Evolutionary conservation across 2,113 vertebrate species (phyloP), one percentile per base, ranked within the genome.

Genomic region (Heterocephalus glaber): DNA sequence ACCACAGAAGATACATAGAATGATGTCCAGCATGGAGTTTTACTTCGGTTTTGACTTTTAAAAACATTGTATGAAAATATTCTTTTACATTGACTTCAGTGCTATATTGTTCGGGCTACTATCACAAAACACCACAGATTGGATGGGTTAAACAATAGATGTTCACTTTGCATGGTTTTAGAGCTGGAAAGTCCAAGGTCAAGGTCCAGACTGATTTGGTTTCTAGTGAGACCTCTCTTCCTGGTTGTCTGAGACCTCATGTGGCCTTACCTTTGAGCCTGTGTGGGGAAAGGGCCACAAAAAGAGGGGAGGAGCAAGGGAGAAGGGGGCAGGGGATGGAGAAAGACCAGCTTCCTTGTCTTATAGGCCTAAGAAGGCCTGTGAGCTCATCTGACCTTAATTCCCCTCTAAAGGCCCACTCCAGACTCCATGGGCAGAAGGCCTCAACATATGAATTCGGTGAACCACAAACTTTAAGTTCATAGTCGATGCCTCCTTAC

Each of bases 11-110:
- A 90, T 28, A 89, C 13, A 56, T 3, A 44, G 35, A 54, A 35
- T 80, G 92, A 72, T 19, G 10, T 83, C 86, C 1, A 12, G 35
- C 76, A 17, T 87, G 28, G 7, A 90, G 49, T 94, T 94, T 81
- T 84, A 28, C 12, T 70, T 96, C 35, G 44, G 77, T 95, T 95
- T 91, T 49, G 22, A n/a, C 56, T 89, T 79, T 94, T 47, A 38
- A 65, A 87, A 89, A 72, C 2, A 44, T 82, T 63, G 3, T n/a
- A 28, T 84, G 89, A 88, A 66, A 81, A 35, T 77, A 26, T 66
- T 80, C 56, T 92, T 77, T 44, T 54, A 80, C 68, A 11, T 76
- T 85, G n/a, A 41, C 80, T 90, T 87, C 81, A 28, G 13, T 33
- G n/a, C 22, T 35, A 3, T 88, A 26, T 77, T 85, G 44, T 11